Evolutionary conservation across 2,797 vertebrate genomes (phyloP).

Genomic region (Sebastes nivosus): DNA sequence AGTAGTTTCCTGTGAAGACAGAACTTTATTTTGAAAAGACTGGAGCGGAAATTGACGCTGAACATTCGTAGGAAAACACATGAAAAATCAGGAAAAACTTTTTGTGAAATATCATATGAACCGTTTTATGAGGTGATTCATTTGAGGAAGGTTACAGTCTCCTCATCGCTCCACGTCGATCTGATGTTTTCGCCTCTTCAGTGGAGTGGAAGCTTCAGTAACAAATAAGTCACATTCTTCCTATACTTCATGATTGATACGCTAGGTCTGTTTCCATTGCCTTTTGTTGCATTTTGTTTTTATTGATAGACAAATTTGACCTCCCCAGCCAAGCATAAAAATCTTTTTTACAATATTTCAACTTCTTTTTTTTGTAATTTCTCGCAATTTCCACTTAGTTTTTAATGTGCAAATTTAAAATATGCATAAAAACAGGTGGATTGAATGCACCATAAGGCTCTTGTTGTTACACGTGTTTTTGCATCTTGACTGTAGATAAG

Average conservation of each 20-base stretch:
- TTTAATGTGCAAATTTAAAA: neutral
- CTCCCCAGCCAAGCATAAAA: neutral
- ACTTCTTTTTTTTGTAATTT: neutral
- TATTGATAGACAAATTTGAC: neutral
- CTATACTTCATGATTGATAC: neutral
- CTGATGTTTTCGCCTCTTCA: neutral
- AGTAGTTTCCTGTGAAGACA: too few relatives aligned
- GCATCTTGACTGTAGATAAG: neutral
- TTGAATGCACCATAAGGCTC: neutral
- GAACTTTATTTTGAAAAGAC: too few relatives aligned
- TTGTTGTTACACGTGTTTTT: neutral
- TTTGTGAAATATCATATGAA: too few relatives aligned
- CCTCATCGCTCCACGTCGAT: neutral
- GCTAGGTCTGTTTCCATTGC: neutral
- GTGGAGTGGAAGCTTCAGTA: neutral
- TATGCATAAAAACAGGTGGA: neutral
- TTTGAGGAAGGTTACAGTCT: neutral
- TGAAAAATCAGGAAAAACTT: too few relatives aligned
- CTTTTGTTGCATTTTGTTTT: neutral
- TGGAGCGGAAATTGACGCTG: too few relatives aligned
- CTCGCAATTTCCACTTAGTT: neutral
- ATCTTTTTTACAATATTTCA: neutral
- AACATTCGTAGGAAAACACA: too few relatives aligned
- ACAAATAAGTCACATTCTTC: neutral
- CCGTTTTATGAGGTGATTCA: neutral